These are phyloP conservation scores for Rhamnusium bicolor DNA, from an alignment of 2,888 invertebrate species.

Conservation along the genomic window DNA sequence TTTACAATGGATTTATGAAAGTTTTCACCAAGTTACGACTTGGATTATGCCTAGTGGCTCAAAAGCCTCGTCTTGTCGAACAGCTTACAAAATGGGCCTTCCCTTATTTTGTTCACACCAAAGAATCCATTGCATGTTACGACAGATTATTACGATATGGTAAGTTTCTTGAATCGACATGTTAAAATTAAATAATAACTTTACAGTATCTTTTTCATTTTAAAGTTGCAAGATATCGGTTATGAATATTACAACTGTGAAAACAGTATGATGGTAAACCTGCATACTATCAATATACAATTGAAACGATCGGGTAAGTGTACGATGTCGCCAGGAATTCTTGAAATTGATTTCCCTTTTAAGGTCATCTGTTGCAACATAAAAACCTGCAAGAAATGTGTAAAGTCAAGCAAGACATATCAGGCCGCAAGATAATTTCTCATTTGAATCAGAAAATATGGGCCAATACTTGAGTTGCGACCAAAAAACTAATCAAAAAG, in stretches of 20 bases:
- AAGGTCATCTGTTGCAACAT: constrained; percentile 54
- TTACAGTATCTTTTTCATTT: no score
- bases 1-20: constrained; percentile 77
- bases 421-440: constrained; percentile 39
- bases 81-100: constrained; percentile 80
- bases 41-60: constrained; percentile 82
- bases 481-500: constrained; percentile 25
- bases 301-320: constrained; percentile 57
- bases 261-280: constrained; percentile 65
- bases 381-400: constrained; percentile 53
- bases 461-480: constrained; percentile 45
- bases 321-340: background rate
- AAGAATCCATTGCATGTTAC: constrained; percentile 79
- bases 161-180: constrained; percentile 69
- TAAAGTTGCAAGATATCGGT: constrained; percentile 81
- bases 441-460: constrained; percentile 36
- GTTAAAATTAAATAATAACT: no score
- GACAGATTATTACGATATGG: constrained; percentile 81
- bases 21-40: constrained; percentile 76
- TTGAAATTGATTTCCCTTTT: constrained; percentile 39
- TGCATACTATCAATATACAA: constrained; percentile 40
- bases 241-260: constrained; percentile 83
- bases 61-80: constrained; percentile 78
- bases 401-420: constrained; percentile 28
- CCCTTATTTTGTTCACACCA: constrained; percentile 85